Evolutionary conservation across 2,888 invertebrate species (phyloP).

Genomic region (Xestia c-nigrum): DNA sequence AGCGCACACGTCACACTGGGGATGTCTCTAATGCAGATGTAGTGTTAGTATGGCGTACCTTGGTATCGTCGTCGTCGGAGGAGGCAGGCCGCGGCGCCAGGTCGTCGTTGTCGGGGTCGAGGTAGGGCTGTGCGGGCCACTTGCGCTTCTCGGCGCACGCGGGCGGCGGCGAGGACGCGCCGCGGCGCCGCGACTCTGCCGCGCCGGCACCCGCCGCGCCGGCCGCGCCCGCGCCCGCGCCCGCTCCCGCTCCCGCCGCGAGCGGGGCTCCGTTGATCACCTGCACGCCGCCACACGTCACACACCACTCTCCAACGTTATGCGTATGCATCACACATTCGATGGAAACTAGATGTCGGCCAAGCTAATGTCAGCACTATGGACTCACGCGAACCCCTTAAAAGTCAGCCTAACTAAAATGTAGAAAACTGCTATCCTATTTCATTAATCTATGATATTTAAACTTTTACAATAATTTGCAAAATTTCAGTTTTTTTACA

Average conservation of each 20-base stretch:
- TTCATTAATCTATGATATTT: too few relatives aligned
- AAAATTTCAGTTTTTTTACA: too few relatives aligned
- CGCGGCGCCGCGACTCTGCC: conserved; percentile 83
- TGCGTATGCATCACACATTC: conserved; percentile 21
- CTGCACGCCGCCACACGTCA: conserved; percentile 72
- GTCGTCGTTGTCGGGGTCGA: conserved; percentile 76
- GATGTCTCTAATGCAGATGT: conserved; percentile 69
- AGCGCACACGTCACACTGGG: conserved; percentile 56
- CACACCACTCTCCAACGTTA: conserved; percentile 40
- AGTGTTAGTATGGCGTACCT: conserved; percentile 79
- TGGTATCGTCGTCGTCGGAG: conserved; percentile 79
- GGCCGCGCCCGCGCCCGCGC: conserved; percentile 63
- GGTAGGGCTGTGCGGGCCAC: conserved; percentile 90
- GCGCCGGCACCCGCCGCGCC: conserved; percentile 62
- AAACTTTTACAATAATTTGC: too few relatives aligned
- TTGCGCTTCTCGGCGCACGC: conserved; percentile 93
- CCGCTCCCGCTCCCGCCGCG: conserved; percentile 67
- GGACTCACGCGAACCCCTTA: not conserved
- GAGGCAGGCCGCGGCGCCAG: conserved; percentile 75
- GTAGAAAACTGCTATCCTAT: too few relatives aligned
- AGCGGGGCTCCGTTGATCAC: conserved; percentile 86
- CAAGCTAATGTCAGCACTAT: conserved; percentile 5
- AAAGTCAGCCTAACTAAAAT: too few relatives aligned
- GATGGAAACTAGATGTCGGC: conserved; percentile 23
- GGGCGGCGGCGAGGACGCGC: conserved; percentile 88